Evolutionary conservation across 2,888 invertebrate genomes (phyloP).

Genomic region (Oscheius sp.): DNA sequence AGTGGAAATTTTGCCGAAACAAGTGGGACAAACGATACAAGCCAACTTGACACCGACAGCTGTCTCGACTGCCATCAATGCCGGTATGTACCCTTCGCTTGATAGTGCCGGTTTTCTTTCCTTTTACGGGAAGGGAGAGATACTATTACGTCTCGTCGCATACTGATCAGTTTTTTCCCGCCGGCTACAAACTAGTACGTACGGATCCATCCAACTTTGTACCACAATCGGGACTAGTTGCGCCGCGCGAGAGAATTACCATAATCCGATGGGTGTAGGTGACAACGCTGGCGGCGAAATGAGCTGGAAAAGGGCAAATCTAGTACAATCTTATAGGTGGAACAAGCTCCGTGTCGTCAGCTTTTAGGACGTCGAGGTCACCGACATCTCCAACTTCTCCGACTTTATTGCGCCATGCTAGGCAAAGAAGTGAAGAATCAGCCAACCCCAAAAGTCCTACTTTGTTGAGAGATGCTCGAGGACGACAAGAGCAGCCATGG

Average conservation of each 20-base stretch:
- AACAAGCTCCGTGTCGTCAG: constrained; percentile 45
- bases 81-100: constrained; percentile 40
- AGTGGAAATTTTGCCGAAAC: constrained; percentile 71
- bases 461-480: constrained; percentile 46
- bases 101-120: neutral
- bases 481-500: constrained; percentile 51
- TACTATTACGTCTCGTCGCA: neutral
- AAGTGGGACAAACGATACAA: constrained; percentile 69
- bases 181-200: constrained; percentile 15
- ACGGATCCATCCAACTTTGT: constrained; percentile 2
- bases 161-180: constrained; percentile 1
- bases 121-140: neutral
- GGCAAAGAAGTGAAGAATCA: constrained; percentile 50
- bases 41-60: constrained; percentile 62
- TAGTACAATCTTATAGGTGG: constrained; percentile 40
- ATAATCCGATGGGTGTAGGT: constrained; percentile 25
- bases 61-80: constrained; percentile 56
- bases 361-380: constrained; percentile 47
- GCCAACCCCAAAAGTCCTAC: constrained; percentile 48
- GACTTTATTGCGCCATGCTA: constrained; percentile 51
- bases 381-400: constrained; percentile 60
- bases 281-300: neutral
- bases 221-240: constrained; percentile 26
- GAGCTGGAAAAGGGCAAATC: neutral
- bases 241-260: constrained; percentile 28